A percentile compares a stretch with the other conserved stretches of the same genome.
phyloP scores from a whole-genome alignment of 2,113 vertebrate genomes.

The Actenoides lindsayi region DNA sequence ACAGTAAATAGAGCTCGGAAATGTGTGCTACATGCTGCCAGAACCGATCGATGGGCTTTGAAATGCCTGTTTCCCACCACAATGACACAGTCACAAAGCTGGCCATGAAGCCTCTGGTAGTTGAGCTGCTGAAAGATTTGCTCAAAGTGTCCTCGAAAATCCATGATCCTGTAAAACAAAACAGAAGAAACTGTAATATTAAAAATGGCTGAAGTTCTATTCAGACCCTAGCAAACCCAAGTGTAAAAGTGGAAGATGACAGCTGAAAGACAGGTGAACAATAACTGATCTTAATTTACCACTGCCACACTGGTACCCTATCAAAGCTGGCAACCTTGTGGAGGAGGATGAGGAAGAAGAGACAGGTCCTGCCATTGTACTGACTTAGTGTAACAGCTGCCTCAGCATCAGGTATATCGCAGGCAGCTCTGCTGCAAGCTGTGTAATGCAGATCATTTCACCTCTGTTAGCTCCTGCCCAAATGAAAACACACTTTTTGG shows the following conservation, averaged over 20 bases:
- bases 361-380: neutral
- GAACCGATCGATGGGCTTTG: slow-evolving; percentile 93
- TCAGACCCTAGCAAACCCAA: accelerated
- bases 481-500: neutral
- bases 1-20: slow-evolving; percentile 95
- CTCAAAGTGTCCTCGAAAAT: slow-evolving; percentile 98
- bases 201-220: neutral
- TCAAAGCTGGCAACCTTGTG: neutral
- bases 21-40: slow-evolving; percentile 96
- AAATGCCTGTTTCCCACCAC: slow-evolving; percentile 95
- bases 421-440: neutral
- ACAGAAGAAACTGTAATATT: neutral
- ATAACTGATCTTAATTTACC: too few relatives aligned
- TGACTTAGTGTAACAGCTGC: neutral
- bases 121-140: slow-evolving; percentile 98
- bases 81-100: slow-evolving; percentile 95
- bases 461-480: neutral
- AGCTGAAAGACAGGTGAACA: neutral
- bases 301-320: accelerated
- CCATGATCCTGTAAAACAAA: slow-evolving; percentile 85
- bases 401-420: neutral
- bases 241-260: neutral
- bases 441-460: accelerated
- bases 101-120: slow-evolving; percentile 93
- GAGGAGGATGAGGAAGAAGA: neutral